These are phyloP conservation scores for Esox masquinongy DNA, from an alignment of 2,797 vertebrate genomes.

Conservation along the genomic window DNA sequence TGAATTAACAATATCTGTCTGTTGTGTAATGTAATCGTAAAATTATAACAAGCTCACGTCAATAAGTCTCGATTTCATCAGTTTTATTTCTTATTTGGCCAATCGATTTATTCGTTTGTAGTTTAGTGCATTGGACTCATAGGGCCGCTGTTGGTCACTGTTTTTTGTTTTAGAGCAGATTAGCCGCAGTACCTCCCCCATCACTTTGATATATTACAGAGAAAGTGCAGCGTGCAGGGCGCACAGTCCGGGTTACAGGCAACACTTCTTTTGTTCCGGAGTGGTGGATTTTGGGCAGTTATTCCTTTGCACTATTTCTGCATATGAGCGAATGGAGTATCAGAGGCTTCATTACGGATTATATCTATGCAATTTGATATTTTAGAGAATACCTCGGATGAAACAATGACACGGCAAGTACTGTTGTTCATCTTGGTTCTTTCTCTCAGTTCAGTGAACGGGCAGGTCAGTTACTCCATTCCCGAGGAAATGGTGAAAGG, in stretches of 20 bases:
- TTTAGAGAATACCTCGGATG: conserved; percentile 5
- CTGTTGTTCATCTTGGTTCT: conserved; percentile 17
- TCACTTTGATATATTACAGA: conserved; percentile 11
- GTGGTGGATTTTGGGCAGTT: not conserved
- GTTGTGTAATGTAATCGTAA: too few relatives aligned
- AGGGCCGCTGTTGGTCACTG: conserved; percentile 59
- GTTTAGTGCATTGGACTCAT: conserved; percentile 43
- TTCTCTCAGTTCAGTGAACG: conserved; percentile 10
- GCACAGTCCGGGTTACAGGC: not conserved
- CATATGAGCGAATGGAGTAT: not conserved
- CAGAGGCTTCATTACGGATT: not conserved
- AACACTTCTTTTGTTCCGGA: not conserved
- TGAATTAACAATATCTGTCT: too few relatives aligned
- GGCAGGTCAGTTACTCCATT: conserved; percentile 59
- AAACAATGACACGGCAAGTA: conserved; percentile 29
- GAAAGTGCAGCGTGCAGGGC: not conserved
- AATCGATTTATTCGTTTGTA: not conserved
- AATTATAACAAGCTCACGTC: not conserved
- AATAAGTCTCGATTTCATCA: not conserved
- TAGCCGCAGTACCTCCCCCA: conserved; percentile 26
- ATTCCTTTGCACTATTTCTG: conserved; percentile 19
- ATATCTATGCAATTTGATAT: not conserved
- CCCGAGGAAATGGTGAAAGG: conserved; percentile 61
- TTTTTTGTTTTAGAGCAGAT: not conserved
- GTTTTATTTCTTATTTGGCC: not conserved